Conservation (phyloP, 2,113 vertebrate genomes). For the Mastomys coucha region DNA sequence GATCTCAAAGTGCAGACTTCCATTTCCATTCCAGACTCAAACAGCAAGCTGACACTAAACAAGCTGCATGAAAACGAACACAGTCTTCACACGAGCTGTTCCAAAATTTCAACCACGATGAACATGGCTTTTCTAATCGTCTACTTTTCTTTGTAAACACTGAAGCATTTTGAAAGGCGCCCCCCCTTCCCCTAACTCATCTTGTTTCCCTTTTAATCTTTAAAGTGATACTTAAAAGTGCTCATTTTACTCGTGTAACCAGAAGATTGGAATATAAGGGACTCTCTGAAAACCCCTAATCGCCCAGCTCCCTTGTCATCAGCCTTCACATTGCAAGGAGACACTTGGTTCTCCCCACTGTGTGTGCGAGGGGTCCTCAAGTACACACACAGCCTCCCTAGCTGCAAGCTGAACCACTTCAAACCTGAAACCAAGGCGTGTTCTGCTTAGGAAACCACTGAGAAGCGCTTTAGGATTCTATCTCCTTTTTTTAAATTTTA, state of each 20-base stretch:
- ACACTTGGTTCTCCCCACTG: background rate
- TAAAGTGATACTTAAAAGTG: constrained; percentile 71
- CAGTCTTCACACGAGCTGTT: constrained; percentile 57
- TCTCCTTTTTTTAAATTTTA: background rate
- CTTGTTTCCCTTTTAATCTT: constrained; percentile 43
- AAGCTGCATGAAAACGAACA: constrained; percentile 74
- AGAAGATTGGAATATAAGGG: constrained; percentile 26
- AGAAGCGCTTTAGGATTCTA: constrained; percentile 42
- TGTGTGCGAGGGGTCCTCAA: background rate
- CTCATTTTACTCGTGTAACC: constrained; percentile 44
- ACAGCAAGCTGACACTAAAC: constrained; percentile 73
- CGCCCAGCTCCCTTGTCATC: background rate
- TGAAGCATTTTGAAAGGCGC: constrained; percentile 34
- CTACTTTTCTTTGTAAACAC: constrained; percentile 61
- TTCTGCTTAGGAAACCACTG: background rate
- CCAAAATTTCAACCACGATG: constrained; percentile 67
- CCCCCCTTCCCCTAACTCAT: background rate
- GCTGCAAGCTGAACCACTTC: constrained; percentile 6
- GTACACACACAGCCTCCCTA: background rate
- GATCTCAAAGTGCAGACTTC: constrained; percentile 82
- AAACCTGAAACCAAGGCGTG: background rate
- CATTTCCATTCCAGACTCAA: constrained; percentile 78
- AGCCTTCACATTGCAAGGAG: background rate
- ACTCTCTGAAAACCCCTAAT: constrained; percentile 21
- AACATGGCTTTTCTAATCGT: constrained; percentile 61